A percentile compares a stretch with the other conserved stretches of the same genome.
Evolutionary conservation across 2,888 invertebrate species (phyloP).

Genomic region (Noctua comes): DNA sequence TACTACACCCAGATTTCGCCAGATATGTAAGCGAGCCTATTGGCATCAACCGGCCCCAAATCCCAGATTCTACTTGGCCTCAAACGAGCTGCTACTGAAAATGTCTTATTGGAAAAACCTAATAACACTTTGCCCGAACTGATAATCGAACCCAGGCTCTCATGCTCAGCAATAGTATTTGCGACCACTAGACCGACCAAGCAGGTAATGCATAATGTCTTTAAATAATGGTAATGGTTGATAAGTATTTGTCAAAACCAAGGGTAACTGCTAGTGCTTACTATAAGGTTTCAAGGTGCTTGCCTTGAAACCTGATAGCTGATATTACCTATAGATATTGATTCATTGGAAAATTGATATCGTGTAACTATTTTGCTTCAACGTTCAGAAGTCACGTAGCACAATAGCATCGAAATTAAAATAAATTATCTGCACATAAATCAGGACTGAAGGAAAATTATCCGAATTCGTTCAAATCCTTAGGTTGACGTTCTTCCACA

Average conservation of each 20-base stretch:
- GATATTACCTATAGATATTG: conserved; percentile 23
- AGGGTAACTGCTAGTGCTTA: conserved; percentile 9
- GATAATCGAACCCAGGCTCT: neutral
- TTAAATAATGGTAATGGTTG: neutral
- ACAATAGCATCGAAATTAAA: neutral
- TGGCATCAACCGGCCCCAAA: neutral
- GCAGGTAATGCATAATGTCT: neutral
- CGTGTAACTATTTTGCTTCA: conserved; percentile 24
- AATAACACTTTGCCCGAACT: neutral
- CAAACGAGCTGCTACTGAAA: neutral
- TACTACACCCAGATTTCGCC: neutral
- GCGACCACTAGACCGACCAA: neutral
- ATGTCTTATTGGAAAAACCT: neutral
- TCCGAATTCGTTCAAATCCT: conserved; percentile 14
- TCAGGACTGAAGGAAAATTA: neutral
- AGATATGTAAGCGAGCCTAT: neutral
- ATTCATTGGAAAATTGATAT: conserved; percentile 34
- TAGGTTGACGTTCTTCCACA: conserved; percentile 10
- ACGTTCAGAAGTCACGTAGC: conserved; percentile 32
- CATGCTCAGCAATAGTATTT: neutral
- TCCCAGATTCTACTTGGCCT: neutral
- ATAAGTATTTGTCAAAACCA: conserved; percentile 23
- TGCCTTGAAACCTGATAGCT: conserved; percentile 49
- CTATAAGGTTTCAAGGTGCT: conserved; percentile 47
- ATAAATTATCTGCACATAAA: too few species aligned